phyloP scores from a whole-genome alignment of 2,797 vertebrate genomes.

The Danio choprae region DNA sequence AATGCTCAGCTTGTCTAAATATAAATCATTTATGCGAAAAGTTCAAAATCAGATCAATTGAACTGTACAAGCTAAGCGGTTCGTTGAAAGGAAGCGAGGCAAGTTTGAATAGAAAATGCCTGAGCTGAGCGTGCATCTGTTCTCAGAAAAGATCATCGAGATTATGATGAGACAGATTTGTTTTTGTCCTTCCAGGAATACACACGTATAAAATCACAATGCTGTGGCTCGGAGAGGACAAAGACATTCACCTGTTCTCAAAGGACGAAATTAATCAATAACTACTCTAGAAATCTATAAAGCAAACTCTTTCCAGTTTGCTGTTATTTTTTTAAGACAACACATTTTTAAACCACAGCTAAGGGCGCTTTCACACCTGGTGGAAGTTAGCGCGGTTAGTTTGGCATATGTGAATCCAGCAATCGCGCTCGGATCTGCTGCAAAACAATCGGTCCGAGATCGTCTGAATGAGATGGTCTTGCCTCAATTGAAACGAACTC shows the following conservation, averaged over 20 bases:
- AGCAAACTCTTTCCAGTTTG: too few species aligned
- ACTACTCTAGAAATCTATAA: too few species aligned
- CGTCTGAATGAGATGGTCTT: too few species aligned
- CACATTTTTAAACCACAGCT: too few species aligned
- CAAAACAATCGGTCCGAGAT: too few species aligned
- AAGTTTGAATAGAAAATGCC: constrained; percentile 32
- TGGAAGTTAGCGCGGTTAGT: too few species aligned
- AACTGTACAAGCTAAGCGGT: constrained; percentile 16
- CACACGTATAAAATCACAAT: constrained; percentile 65
- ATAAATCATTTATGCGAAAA: constrained; percentile 31
- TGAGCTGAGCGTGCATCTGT: constrained; percentile 28
- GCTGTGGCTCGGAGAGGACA: background rate
- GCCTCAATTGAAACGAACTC: too few species aligned
- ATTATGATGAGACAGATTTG: constrained; percentile 50
- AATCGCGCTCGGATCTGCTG: too few species aligned
- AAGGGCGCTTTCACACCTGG: too few species aligned
- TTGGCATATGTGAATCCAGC: too few species aligned
- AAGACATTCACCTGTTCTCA: background rate
- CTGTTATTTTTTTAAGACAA: too few species aligned
- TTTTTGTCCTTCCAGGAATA: constrained; percentile 56
- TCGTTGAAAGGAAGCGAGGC: constrained; percentile 1
- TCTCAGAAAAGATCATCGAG: constrained; percentile 31
- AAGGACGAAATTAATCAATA: background rate
- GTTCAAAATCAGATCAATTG: constrained; percentile 48
- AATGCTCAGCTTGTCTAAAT: constrained; percentile 26